Base-by-base conservation (phyloP, 2,113 vertebrate genomes). In the Oriolus oriolus region DNA sequence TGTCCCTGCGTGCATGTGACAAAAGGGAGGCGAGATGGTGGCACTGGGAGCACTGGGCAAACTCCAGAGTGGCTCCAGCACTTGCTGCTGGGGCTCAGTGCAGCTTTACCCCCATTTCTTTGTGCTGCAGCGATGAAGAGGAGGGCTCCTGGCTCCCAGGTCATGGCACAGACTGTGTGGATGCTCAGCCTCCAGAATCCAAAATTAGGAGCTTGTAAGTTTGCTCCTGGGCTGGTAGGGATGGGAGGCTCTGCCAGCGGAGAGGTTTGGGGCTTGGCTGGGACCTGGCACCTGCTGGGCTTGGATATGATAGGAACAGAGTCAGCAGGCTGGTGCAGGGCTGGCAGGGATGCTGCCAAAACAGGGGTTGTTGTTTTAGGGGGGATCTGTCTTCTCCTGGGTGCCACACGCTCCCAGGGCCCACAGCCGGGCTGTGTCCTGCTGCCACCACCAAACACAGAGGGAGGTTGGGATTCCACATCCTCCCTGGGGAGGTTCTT, bases 131-230 rank as follows among this genome's bases (percentile, higher is more conserved):
- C 19, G 99, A 98, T 4, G 99, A 99, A 60, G 99, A 99, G 2
- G 98, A 98, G 33, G 95, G 94, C 70, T 97, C 97, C 2, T 98
- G 98, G 94, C 95, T 98, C 59, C 95, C 96, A 30, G 91, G 94
- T 65, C 90, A 84, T 6, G 78, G 65, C 7, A 31, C 91, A 35
- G 98, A 98, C 83, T 95, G 96, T 23, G 87, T 95, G 63, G 98
- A 98, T 69, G 88, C 78, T 81, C 98, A 75, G 81, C 98, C 98
- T 26, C 86, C 98, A 1, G 98, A 98, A 42, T 99, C 99, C 91
- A 99, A 98, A 90, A 99, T 99, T 80, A 98, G 95, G 97, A 99
- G 97, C 93, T 98, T 99, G 99, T 99, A 97, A 98, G 99, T 99
- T 87, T 24, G 3, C 21, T 52, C 30, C 31, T 61, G 33, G 16